A percentile compares a stretch with the other conserved stretches of the same genome.
These are phyloP conservation scores for Cephus nigrinus DNA, from an alignment of 2,888 invertebrate genomes.

Conservation along the genomic window DNA sequence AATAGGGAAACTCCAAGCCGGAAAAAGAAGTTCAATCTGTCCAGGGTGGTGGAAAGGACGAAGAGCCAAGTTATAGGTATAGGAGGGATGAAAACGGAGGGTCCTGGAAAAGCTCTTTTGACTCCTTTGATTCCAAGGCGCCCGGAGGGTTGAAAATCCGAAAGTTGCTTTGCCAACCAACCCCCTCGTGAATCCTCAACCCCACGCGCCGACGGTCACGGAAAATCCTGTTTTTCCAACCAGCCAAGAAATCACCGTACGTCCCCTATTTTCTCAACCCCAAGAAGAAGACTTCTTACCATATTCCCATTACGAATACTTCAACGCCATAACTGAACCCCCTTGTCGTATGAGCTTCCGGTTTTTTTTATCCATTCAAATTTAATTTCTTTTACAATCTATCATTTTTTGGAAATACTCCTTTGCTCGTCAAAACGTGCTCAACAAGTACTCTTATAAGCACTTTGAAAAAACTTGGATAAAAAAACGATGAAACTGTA, in stretches of 20 bases:
- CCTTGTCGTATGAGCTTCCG: neutral
- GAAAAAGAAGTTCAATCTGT: slow-evolving; percentile 63
- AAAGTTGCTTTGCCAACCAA: slow-evolving; percentile 51
- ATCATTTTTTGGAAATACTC: neutral
- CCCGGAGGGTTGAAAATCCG: slow-evolving; percentile 24
- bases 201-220: slow-evolving; percentile 24
- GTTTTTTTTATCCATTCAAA: too few species aligned
- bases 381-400: neutral
- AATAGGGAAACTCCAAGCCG: slow-evolving; percentile 63
- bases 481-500: slow-evolving; percentile 56
- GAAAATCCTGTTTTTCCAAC: slow-evolving; percentile 1
- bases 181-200: slow-evolving; percentile 29
- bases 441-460: neutral
- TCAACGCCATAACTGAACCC: slow-evolving; percentile 6
- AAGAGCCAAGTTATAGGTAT: neutral
- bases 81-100: neutral
- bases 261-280: slow-evolving; percentile 27
- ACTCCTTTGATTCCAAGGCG: slow-evolving; percentile 59
- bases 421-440: neutral
- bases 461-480: slow-evolving; percentile 20
- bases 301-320: neutral
- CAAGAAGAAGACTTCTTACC: slow-evolving; percentile 15
- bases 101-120: slow-evolving; percentile 58
- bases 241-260: neutral
- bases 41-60: slow-evolving; percentile 28